Evolutionary conservation across 64 coral and sea anemone genomes (phyloP).

Genomic region (Porites lutea): DNA sequence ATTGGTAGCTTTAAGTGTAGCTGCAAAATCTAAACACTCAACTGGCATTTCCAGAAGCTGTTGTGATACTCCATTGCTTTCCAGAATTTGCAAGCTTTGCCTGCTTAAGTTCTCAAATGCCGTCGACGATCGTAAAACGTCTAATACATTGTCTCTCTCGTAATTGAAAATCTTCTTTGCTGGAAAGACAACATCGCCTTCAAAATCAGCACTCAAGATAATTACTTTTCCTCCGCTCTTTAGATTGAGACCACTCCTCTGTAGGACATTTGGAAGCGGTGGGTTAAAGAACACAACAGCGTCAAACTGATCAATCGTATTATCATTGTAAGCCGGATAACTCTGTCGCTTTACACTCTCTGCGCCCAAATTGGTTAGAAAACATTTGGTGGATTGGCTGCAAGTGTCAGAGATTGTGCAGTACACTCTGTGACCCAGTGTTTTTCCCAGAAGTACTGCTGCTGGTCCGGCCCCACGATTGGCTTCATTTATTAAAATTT

Average conservation of each 20-base stretch:
- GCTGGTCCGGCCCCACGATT: constrained; percentile 51
- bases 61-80: background rate
- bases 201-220: constrained; percentile 15
- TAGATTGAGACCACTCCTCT: constrained; percentile 30
- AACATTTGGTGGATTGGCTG: background rate
- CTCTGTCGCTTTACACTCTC: constrained; percentile 1
- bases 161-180: constrained; percentile 19
- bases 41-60: constrained; percentile 3
- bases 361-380: constrained; percentile 27
- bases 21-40: background rate
- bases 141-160: constrained; percentile 15
- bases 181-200: constrained; percentile 45
- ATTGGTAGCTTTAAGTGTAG: background rate
- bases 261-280: constrained; percentile 46
- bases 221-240: constrained; percentile 45
- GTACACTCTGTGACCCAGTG: constrained; percentile 55
- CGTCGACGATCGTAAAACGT: background rate
- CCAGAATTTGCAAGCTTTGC: background rate
- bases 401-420: constrained; percentile 51
- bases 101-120: background rate
- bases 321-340: background rate
- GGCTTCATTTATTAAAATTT: constrained; percentile 63
- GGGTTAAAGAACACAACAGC: constrained; percentile 49
- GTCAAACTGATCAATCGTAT: constrained; percentile 29
- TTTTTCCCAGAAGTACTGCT: constrained; percentile 52